Evolutionary conservation across 2,113 vertebrate species (phyloP).

Genomic region (Rhinoderma darwinii): DNA sequence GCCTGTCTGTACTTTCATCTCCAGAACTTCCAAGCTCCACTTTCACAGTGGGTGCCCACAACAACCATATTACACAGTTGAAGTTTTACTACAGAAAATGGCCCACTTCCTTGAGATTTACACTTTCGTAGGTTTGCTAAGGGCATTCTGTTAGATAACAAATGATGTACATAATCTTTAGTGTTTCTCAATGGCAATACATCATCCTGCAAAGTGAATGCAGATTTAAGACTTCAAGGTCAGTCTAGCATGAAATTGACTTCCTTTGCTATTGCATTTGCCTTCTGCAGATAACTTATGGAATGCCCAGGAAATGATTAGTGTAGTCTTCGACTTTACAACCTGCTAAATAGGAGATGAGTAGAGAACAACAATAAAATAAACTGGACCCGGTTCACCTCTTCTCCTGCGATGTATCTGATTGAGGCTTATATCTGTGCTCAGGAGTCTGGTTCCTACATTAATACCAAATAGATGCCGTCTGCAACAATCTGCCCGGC

Average conservation of each 20-base stretch:
- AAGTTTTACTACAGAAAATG: constrained; percentile 14
- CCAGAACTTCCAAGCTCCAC: background rate
- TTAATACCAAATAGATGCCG: constrained; percentile 11
- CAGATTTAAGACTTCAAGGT: constrained; percentile 62
- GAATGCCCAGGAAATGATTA: constrained; percentile 38
- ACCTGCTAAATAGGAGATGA: constrained; percentile 47
- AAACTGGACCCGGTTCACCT: constrained; percentile 27
- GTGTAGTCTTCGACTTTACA: constrained; percentile 36
- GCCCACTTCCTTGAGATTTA: background rate
- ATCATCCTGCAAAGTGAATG: constrained; percentile 60
- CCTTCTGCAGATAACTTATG: constrained; percentile 62
- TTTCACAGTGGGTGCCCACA: constrained; percentile 25
- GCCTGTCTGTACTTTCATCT: background rate
- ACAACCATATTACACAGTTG: background rate
- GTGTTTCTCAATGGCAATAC: constrained; percentile 41
- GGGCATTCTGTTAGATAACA: constrained; percentile 44
- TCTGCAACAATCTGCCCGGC: background rate
- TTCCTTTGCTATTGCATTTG: constrained; percentile 63
- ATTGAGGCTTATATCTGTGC: constrained; percentile 7
- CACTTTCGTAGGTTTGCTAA: constrained; percentile 28
- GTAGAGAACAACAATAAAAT: constrained; percentile 31
- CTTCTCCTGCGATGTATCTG: constrained; percentile 12
- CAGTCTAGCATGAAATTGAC: constrained; percentile 70
- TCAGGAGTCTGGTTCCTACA: background rate
- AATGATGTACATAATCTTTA: constrained; percentile 51